Evolutionary conservation across 2,113 vertebrate species (phyloP), one percentile per base, ranked within the genome.

Genomic region (Boleophthalmus pectinirostris): DNA sequence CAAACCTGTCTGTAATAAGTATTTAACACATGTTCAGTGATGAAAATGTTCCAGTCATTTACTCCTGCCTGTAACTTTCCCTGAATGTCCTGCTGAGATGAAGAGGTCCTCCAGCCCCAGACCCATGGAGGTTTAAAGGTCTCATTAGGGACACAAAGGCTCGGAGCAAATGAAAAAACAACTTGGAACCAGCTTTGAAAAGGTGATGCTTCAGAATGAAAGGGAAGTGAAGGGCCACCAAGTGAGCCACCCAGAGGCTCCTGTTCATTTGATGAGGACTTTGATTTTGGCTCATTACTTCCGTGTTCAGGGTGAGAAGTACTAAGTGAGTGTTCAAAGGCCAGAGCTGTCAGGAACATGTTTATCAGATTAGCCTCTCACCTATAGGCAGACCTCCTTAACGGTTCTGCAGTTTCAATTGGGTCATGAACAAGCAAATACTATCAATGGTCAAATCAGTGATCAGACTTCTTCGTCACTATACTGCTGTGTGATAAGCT

Each of bases 321-420:
- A 90, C 86, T 87, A 79, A 90, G 88, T 90, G 85, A 84, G 89
- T 87, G 87, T 89, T 90, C 86, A 89, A 89, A 89, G 87, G 51
- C 23, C 23, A 79, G 87, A 80, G n/a, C 87, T 90, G 91, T 91
- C 90, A 88, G 87, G 70, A 73, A 73, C 71, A 85, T 71, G 81
- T 78, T 85, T 66, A 77, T 88, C 82, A 88, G 72, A 87, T 88
- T 85, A 83, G 63, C 21, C 72, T 6, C 75, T 68, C 68, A 78
- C 87, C 81, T 75, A 80, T 70, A 76, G 78, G 78, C 80, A 72
- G 60, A 51, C 79, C 65, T 61, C 70, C 74, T 68, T 57, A 16
- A 68, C 65, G 53, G 25, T 64, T 20, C 9, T 66, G 65, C 58
- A 57, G 49, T n/a, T 53, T 47, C 69, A 54, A 25, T n/a, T 16